Evolutionary conservation across 2,113 vertebrate genomes (phyloP).

Genomic region (Panurus biarmicus): DNA sequence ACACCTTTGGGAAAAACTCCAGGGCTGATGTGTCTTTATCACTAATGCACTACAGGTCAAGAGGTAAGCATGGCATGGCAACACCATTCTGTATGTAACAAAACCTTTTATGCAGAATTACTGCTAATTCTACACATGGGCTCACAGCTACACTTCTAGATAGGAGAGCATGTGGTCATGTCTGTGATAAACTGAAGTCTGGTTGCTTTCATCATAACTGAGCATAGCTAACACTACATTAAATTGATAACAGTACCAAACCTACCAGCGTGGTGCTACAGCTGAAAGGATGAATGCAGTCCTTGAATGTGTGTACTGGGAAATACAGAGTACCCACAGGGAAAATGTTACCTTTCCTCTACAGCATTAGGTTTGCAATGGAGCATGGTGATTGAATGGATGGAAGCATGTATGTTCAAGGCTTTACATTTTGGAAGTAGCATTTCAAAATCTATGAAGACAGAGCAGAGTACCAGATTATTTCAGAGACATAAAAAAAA

Average conservation of each 20-base stretch:
- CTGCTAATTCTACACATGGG: background rate
- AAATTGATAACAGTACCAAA: background rate
- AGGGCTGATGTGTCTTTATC: background rate
- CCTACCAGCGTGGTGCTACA: background rate
- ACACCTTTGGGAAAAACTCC: background rate
- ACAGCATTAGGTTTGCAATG: background rate
- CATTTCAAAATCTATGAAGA: background rate
- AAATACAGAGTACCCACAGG: background rate
- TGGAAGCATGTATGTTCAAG: background rate
- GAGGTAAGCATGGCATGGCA: background rate
- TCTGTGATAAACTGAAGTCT: background rate
- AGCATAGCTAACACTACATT: background rate
- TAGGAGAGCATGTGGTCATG: background rate
- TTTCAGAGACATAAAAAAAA: background rate
- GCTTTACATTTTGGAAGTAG: background rate
- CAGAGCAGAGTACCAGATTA: background rate
- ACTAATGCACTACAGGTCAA: background rate
- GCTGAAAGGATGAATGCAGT: background rate
- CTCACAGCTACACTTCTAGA: background rate
- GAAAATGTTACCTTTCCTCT: background rate
- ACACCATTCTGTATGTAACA: background rate
- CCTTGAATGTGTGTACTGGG: background rate
- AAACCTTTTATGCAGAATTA: background rate
- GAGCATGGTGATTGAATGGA: background rate
- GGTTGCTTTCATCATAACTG: background rate